Evolutionary conservation across 2,797 vertebrate genomes (phyloP).

Genomic region (Trichosurus vulpecula): DNA sequence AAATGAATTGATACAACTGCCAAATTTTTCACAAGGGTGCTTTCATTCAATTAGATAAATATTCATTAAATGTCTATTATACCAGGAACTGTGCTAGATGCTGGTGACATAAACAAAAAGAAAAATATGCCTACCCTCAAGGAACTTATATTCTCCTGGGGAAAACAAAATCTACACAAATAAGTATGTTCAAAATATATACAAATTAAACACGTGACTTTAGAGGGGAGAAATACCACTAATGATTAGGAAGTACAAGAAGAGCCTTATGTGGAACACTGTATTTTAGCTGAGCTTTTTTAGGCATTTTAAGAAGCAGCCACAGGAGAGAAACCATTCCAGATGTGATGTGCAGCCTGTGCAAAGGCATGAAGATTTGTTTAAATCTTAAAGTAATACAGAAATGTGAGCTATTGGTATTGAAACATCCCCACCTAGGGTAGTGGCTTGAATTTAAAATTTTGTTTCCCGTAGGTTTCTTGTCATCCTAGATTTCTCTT

Average conservation of each 20-base stretch:
- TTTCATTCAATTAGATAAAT: background rate
- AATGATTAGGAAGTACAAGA: background rate
- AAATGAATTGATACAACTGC: slow-evolving; percentile 4
- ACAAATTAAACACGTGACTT: background rate
- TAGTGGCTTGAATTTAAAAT: background rate
- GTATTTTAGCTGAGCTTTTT: background rate
- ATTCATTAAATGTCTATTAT: background rate
- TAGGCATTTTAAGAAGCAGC: background rate
- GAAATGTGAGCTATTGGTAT: background rate
- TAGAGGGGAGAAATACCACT: background rate
- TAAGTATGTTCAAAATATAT: background rate
- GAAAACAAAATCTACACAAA: background rate
- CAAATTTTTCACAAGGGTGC: background rate
- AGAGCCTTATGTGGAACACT: background rate
- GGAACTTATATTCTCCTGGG: background rate
- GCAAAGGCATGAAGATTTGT: background rate
- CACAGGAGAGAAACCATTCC: background rate
- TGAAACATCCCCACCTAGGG: background rate
- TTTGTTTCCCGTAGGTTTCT: background rate
- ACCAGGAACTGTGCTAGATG: background rate
- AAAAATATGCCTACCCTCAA: background rate
- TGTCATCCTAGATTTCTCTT: background rate
- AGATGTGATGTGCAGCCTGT: background rate
- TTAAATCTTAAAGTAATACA: background rate
- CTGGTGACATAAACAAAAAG: background rate